A percentile compares a stretch with the other conserved stretches of the same genome.
These are phyloP conservation scores for Ptychoptera contaminata DNA, from an alignment of 2,888 invertebrate genomes.

Conservation along the genomic window DNA sequence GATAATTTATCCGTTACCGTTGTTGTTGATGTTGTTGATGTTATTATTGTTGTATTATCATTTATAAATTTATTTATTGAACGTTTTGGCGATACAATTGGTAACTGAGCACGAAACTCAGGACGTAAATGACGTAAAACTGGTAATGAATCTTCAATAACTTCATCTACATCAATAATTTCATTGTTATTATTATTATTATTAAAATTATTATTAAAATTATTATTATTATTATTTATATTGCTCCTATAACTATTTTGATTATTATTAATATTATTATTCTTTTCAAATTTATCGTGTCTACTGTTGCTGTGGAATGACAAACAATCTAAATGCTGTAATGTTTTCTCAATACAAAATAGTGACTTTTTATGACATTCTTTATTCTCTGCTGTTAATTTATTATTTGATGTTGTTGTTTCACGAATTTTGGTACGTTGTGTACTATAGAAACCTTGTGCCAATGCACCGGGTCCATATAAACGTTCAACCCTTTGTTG, in stretches of 20 bases:
- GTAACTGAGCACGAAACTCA: slow-evolving; percentile 72
- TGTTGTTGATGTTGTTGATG: background rate
- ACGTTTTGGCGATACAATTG: slow-evolving; percentile 39
- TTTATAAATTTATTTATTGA: slow-evolving; percentile 5
- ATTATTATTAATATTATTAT: too few species aligned
- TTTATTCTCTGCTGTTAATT: background rate
- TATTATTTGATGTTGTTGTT: background rate
- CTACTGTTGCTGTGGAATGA: too few species aligned
- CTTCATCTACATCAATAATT: slow-evolving; percentile 2
- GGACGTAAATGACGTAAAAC: slow-evolving; percentile 70
- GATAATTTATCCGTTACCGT: background rate
- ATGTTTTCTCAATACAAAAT: too few species aligned
- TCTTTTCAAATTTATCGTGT: too few species aligned
- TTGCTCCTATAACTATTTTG: background rate
- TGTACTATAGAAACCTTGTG: slow-evolving; percentile 67
- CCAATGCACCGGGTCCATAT: slow-evolving; percentile 74
- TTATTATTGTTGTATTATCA: slow-evolving; percentile 2
- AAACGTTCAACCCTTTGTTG: slow-evolving; percentile 77
- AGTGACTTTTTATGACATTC: too few species aligned
- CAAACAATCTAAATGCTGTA: too few species aligned
- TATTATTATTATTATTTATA: slow-evolving; percentile 1
- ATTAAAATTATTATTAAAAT: background rate
- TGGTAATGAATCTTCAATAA: slow-evolving; percentile 34
- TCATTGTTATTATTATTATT: slow-evolving; percentile 2
- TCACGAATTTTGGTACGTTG: slow-evolving; percentile 24